phyloP scores from a whole-genome alignment of 1,140 invertebrate species.

The Metaphire vulgaris region DNA sequence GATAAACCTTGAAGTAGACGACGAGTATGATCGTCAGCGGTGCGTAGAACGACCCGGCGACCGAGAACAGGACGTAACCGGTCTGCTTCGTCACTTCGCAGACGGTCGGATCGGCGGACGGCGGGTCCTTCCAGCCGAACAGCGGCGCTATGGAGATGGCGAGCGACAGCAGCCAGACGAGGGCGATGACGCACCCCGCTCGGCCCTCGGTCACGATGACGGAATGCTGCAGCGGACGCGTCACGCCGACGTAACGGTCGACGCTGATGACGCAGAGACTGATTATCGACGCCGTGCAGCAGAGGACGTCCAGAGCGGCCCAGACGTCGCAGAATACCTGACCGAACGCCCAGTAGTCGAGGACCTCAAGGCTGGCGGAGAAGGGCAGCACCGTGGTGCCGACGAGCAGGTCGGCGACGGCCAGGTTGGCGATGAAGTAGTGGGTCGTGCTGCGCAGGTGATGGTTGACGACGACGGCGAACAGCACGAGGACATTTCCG shows the following conservation, averaged over 20 bases:
- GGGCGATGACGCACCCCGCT: constrained; percentile 54
- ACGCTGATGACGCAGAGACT: constrained; percentile 91
- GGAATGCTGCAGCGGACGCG: constrained; percentile 43
- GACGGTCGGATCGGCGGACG: constrained; percentile 32
- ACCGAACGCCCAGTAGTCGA: constrained; percentile 47
- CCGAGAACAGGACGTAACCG: constrained; percentile 55
- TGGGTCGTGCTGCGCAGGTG: no score
- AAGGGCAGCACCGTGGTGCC: constrained; percentile 64
- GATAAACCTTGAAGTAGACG: constrained; percentile 54
- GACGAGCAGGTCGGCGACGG: no score
- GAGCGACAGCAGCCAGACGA: constrained; percentile 57
- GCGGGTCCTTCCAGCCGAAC: constrained; percentile 47
- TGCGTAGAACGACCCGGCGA: constrained; percentile 54
- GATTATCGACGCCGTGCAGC: constrained; percentile 94
- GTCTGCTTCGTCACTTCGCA: constrained; percentile 52
- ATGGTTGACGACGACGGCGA: no score
- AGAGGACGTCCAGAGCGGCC: constrained; percentile 81
- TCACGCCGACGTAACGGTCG: constrained; percentile 61
- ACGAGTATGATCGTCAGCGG: constrained; percentile 53
- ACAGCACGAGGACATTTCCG: no score
- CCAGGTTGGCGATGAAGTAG: no score
- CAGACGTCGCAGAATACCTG: constrained; percentile 49
- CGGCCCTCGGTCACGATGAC: constrained; percentile 56
- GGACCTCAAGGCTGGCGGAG: constrained; percentile 56
- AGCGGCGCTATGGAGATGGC: constrained; percentile 59